Conservation (phyloP, 2,797 vertebrate species). For the Gobionotothen gibberifrons region DNA sequence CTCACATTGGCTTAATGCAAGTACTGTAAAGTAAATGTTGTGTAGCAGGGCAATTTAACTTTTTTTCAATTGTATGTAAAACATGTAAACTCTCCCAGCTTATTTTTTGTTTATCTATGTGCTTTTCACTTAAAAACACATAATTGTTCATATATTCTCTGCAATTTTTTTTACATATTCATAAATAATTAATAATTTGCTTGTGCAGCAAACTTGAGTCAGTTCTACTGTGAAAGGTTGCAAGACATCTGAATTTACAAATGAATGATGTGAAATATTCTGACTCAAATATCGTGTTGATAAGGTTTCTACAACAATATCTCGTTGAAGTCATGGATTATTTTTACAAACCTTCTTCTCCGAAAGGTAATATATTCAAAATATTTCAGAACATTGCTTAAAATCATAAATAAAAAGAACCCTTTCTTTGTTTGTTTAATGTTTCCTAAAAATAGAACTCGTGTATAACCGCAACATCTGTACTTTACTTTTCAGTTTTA, state of each 20-base stretch:
- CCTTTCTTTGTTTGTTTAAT: not conserved
- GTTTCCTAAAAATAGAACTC: not conserved
- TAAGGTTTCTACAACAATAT: no score
- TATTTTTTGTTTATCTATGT: no score
- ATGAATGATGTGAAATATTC: not conserved
- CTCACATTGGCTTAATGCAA: no score
- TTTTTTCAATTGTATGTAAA: no score
- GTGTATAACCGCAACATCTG: not conserved
- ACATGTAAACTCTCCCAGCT: no score
- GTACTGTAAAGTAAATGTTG: no score
- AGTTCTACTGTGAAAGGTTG: not conserved
- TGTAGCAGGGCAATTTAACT: no score
- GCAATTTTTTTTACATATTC: not conserved
- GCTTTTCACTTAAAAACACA: no score
- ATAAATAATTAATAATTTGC: not conserved
- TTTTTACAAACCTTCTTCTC: rapidly evolving
- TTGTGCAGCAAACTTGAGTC: not conserved
- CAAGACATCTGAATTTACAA: not conserved
- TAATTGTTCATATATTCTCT: no score
- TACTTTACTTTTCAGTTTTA: not conserved
- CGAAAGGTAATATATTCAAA: not conserved
- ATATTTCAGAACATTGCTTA: not conserved
- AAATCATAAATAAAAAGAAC: not conserved
- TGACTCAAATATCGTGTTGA: not conserved
- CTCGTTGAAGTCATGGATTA: rapidly evolving